phyloP scores from a whole-genome alignment of 1,140 invertebrate genomes.

The Hetaerina americana region DNA sequence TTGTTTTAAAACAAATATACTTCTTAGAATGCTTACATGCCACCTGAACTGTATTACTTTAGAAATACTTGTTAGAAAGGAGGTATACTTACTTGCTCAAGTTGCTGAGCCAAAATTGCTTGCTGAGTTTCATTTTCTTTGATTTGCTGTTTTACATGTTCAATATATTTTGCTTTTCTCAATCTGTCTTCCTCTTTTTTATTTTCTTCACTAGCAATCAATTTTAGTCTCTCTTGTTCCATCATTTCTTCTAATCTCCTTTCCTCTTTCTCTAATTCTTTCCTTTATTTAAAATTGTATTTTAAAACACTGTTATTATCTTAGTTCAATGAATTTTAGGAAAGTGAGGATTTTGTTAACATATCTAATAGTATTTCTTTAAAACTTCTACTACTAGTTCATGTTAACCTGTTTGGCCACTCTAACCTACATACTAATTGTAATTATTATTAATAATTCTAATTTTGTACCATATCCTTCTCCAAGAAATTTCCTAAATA shows the following conservation, averaged over 20 bases:
- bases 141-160: slow-evolving; percentile 38
- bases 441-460: no score
- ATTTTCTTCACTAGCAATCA: slow-evolving; percentile 27
- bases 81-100: neutral
- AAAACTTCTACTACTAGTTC: no score
- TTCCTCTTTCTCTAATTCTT: slow-evolving; percentile 40
- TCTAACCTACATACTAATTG: no score
- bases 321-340: no score
- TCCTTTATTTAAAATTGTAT: slow-evolving; percentile 27
- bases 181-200: slow-evolving; percentile 24
- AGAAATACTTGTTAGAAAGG: no score
- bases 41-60: neutral
- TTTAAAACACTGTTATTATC: slow-evolving; percentile 10
- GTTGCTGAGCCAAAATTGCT: neutral
- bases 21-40: no score
- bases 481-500: no score
- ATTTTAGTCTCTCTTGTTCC: slow-evolving; percentile 39
- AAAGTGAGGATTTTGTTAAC: neutral
- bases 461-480: no score
- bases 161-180: slow-evolving; percentile 27
- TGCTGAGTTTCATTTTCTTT: slow-evolving; percentile 40
- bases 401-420: no score
- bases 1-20: no score
- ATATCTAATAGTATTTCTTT: no score
- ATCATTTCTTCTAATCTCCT: slow-evolving; percentile 44